Percentiles rank a stretch among this genome's conserved stretches.
Evolutionary conservation across 2,113 vertebrate genomes (phyloP).

Genomic region (Chloropsis hardwickii): DNA sequence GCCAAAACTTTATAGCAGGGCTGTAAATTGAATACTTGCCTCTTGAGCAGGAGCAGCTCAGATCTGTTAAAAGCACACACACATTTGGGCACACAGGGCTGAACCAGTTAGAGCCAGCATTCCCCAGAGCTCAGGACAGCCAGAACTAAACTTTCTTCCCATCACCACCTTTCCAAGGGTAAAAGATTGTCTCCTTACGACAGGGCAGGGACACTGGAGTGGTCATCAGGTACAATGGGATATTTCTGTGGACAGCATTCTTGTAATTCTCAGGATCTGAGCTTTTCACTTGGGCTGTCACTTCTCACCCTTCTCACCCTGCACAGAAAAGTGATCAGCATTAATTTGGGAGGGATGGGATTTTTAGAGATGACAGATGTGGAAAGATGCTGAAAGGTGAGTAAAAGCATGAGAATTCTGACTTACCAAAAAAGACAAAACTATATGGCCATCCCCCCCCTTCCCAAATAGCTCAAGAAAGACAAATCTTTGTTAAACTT

Average conservation of each 20-base stretch:
- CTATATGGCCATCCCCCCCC: rapidly evolving
- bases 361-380: not conserved
- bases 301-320: not conserved
- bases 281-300: not conserved
- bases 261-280: not conserved
- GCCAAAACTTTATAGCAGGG: not conserved
- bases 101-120: not conserved
- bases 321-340: not conserved
- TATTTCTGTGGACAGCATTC: not conserved
- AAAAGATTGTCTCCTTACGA: not conserved
- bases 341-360: not conserved
- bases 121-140: not conserved
- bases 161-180: not conserved
- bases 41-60: not conserved
- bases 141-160: not conserved
- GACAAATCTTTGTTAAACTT: not conserved
- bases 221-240: not conserved
- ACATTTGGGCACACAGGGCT: not conserved
- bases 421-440: not conserved
- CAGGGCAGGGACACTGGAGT: not conserved
- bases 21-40: slow-evolving; percentile 1
- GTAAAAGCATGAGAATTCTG: not conserved
- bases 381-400: not conserved
- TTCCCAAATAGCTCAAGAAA: not conserved
- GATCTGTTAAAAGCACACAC: not conserved